Evolutionary conservation across 2,797 vertebrate species (phyloP).

Genomic region (Fistularia commersonii): DNA sequence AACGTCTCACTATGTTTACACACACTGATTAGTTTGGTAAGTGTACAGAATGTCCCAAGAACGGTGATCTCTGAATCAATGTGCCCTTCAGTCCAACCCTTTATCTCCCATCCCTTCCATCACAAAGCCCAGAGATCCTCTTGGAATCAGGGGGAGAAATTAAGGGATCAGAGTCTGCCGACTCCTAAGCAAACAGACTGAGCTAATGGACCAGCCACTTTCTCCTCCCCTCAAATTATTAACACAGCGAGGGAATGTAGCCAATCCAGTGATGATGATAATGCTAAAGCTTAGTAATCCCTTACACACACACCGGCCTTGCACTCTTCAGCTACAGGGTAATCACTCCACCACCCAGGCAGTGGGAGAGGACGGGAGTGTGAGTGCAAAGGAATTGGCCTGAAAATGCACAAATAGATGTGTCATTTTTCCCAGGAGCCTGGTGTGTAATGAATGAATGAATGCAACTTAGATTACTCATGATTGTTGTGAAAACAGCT

Average conservation of each 20-base stretch:
- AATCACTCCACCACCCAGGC: constrained; percentile 95
- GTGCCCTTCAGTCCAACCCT: constrained; percentile 60
- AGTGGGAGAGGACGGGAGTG: constrained; percentile 71
- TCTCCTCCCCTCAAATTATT: constrained; percentile 97
- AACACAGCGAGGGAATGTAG: constrained; percentile 83
- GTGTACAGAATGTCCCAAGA: constrained; percentile 82
- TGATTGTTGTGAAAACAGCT: background rate
- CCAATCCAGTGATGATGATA: constrained; percentile 78
- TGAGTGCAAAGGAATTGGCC: constrained; percentile 69
- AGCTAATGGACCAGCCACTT: constrained; percentile 87
- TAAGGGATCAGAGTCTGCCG: constrained; percentile 85
- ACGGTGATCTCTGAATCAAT: constrained; percentile 80
- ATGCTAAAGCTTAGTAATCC: constrained; percentile 90
- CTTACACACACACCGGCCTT: constrained; percentile 87
- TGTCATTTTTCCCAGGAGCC: constrained; percentile 13
- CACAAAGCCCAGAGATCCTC: constrained; percentile 86
- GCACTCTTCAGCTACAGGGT: constrained; percentile 62
- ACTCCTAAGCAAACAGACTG: constrained; percentile 91
- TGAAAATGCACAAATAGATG: constrained; percentile 27
- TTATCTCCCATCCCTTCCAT: constrained; percentile 52
- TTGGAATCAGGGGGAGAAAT: constrained; percentile 85
- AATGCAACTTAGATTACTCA: background rate
- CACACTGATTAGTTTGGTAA: constrained; percentile 84
- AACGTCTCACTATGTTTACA: constrained; percentile 79
- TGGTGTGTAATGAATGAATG: background rate